Evolutionary conservation across 1,140 invertebrate genomes (phyloP).

Genomic region (Pogonomyrmex barbatus): DNA sequence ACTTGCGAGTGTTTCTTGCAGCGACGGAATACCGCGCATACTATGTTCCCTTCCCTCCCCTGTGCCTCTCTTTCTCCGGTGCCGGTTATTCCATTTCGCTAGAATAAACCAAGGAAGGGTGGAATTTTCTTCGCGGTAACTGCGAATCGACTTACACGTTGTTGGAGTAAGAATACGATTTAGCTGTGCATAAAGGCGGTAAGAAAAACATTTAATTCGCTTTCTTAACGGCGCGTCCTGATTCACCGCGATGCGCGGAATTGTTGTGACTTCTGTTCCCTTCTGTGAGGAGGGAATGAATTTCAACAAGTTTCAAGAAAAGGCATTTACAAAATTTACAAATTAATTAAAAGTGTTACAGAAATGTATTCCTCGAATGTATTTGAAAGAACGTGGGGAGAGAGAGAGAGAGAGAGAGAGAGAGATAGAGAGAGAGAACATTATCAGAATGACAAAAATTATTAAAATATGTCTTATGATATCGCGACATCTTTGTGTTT

Average conservation of each 20-base stretch:
- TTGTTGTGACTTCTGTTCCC: conserved; percentile 13
- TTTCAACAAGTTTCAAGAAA: conserved; percentile 1
- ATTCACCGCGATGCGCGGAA: conserved; percentile 46
- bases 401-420: too few relatives aligned
- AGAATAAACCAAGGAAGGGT: conserved; percentile 41
- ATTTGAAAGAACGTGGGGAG: neutral
- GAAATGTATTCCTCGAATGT: neutral
- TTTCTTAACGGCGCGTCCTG: conserved; percentile 29
- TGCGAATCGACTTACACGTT: conserved; percentile 59
- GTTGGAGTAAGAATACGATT: conserved; percentile 54
- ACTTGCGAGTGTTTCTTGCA: conserved; percentile 73
- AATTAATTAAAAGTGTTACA: neutral
- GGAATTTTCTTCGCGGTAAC: conserved; percentile 55
- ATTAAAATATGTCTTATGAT: neutral
- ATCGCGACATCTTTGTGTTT: neutral
- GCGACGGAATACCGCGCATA: conserved; percentile 63
- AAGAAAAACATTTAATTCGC: conserved; percentile 40
- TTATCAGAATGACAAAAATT: neutral
- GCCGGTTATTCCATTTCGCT: conserved; percentile 66
- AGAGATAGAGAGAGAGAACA: too few relatives aligned
- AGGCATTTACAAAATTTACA: neutral
- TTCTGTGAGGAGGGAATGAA: neutral
- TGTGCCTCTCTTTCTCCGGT: neutral
- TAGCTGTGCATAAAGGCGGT: conserved; percentile 38
- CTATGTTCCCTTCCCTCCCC: conserved; percentile 7